Evolutionary conservation across 2,113 vertebrate species (phyloP), one percentile per base, ranked within the genome.

Genomic region (Syngnathus typhle): DNA sequence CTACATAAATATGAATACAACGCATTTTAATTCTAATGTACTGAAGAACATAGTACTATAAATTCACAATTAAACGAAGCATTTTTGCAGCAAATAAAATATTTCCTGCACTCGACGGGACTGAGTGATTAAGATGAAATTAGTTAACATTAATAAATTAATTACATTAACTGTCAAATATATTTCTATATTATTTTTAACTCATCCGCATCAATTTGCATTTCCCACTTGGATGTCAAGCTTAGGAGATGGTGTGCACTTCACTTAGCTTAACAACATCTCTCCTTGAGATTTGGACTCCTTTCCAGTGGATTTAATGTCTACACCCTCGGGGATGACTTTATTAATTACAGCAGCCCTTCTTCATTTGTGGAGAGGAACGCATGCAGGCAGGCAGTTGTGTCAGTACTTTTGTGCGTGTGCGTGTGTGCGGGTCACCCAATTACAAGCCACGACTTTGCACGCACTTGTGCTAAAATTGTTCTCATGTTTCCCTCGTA

Each of bases 341-440:
- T 88, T 85, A 89, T 91, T 90, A 89, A 90, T 86, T 87, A 91
- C 82, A 86, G 83, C 79, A 81, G 72, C 72, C 71, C 69, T 81
- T 88, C 64, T 81, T 88, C 64, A 89, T 85, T 75, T 85, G 79
- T 81, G 65, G 74, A 71, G 78, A 78, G 78, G 84, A 80, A 75
- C 71, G 74, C 79, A 65, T 66, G 78, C 66, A 62, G 75, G 71
- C 63, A 13, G 75, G 71, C 63, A 13, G 75, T 70, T 56, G 70
- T 38, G 67, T 80, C 49, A 41, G 66, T 64, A 32, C 15, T 68
- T 73, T 64, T 41, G 71, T 58, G 15, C 44, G 36, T 39, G 65
- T 21, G 60, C 27, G 41, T 56, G 27, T 66, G 61, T 16, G 54
- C 5, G 64, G 23, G 61, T 52, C 66, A 71, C 52, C 60, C 74